Percentiles rank a stretch among this genome's conserved stretches.
These are phyloP conservation scores for Balaeniceps rex DNA, from an alignment of 2,113 vertebrate species.

Conservation along the genomic window DNA sequence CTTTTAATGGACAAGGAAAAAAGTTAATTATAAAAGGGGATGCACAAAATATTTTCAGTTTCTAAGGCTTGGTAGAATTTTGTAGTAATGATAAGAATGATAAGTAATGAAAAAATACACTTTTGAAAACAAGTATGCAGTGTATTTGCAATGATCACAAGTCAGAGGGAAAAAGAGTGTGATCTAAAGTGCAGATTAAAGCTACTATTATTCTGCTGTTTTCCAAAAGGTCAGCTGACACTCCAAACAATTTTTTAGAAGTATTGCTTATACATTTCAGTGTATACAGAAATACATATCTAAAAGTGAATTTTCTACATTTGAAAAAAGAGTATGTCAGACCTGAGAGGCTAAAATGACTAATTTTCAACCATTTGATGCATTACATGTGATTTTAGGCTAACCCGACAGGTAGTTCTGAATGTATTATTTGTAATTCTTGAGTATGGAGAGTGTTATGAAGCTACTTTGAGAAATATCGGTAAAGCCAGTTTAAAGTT, in stretches of 20 bases:
- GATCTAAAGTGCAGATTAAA: not conserved
- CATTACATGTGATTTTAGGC: not conserved
- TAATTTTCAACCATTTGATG: not conserved
- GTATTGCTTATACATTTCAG: not conserved
- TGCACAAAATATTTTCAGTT: not conserved
- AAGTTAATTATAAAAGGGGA: not conserved
- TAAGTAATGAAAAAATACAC: not conserved
- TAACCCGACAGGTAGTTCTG: not conserved
- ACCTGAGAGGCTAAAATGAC: not conserved
- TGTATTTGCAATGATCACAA: not conserved
- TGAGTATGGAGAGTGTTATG: not conserved
- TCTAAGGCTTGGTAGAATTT: not conserved
- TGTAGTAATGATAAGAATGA: not conserved
- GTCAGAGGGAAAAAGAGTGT: not conserved
- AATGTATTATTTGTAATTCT: conserved; percentile 23
- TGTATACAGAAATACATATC: not conserved
- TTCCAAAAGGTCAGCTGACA: not conserved
- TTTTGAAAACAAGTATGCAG: not conserved
- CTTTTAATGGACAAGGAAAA: not conserved
- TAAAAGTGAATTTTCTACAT: not conserved
- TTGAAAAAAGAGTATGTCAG: not conserved
- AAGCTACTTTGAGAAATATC: conserved; percentile 1
- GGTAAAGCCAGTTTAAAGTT: not conserved
- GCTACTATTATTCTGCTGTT: not conserved
- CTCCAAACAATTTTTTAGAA: not conserved